These are phyloP conservation scores for Halcyon leucocephala DNA, from an alignment of 2,797 vertebrate genomes.

Conservation along the genomic window DNA sequence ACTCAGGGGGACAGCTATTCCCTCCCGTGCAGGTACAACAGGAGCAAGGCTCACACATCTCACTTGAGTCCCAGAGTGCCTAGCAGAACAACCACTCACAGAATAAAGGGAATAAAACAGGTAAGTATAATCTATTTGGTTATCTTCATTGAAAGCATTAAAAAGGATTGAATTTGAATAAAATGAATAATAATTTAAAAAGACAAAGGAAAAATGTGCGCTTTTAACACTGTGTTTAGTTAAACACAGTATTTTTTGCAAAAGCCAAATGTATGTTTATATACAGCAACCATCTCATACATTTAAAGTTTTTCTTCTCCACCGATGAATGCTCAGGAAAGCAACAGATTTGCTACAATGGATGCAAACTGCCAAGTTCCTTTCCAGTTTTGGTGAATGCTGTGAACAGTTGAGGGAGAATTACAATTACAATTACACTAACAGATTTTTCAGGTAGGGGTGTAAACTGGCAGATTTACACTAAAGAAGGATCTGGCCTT, in stretches of 20 bases:
- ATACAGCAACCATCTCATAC: neutral
- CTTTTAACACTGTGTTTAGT: neutral
- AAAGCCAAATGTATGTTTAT: neutral
- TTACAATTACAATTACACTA: neutral
- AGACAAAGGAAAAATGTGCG: neutral
- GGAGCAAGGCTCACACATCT: neutral
- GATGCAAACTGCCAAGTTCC: neutral
- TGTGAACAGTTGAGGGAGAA: neutral
- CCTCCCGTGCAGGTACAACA: neutral
- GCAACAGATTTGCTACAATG: neutral
- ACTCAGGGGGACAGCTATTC: neutral
- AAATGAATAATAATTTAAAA: neutral
- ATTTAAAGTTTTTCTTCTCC: neutral
- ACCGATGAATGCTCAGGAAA: neutral
- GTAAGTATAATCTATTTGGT: neutral
- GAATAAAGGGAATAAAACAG: neutral
- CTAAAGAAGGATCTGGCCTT: neutral
- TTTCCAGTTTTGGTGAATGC: neutral
- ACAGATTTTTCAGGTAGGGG: neutral
- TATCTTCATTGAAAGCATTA: neutral
- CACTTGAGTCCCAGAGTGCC: neutral
- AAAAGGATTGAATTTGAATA: neutral
- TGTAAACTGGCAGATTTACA: neutral
- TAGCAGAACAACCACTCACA: neutral
- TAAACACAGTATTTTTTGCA: neutral